Conservation (phyloP, 1,140 invertebrate genomes). For the Micrasema minimum region DNA sequence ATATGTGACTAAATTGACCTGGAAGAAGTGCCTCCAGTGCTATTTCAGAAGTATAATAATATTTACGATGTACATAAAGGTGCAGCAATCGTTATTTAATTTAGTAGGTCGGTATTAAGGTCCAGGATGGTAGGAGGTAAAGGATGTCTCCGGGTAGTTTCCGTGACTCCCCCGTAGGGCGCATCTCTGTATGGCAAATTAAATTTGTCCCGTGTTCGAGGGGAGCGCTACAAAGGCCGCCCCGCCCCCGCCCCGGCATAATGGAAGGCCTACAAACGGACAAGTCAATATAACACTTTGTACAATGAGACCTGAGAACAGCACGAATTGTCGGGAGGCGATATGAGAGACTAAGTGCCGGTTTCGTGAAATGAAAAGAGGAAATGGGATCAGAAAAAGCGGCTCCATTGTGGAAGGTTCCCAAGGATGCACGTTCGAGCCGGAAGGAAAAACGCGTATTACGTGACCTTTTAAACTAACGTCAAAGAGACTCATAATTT, state of each 20-base stretch:
- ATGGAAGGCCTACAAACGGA: constrained; percentile 11
- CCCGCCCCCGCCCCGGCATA: constrained; percentile 1
- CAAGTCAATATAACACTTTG: constrained; percentile 35
- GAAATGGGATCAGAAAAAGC: background rate
- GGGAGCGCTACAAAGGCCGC: constrained; percentile 27
- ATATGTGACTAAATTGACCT: no score
- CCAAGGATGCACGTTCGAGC: background rate
- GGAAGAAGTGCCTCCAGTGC: no score
- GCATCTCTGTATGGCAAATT: constrained; percentile 27
- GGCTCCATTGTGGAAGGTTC: background rate
- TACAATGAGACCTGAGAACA: constrained; percentile 1
- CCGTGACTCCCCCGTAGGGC: constrained; percentile 1
- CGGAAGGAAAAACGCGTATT: background rate
- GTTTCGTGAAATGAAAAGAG: background rate
- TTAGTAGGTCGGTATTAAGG: no score
- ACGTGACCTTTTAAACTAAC: constrained; percentile 4
- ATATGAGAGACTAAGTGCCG: constrained; percentile 4
- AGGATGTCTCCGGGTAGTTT: no score
- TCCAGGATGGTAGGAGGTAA: no score
- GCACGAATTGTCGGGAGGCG: constrained; percentile 5
- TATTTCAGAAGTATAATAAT: no score
- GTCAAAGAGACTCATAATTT: constrained; percentile 15
- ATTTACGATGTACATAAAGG: no score
- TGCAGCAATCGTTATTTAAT: no score
- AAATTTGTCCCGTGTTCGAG: constrained; percentile 24